These are phyloP conservation scores for Rhingia campestris DNA, from an alignment of 2,888 invertebrate genomes.

Conservation along the genomic window DNA sequence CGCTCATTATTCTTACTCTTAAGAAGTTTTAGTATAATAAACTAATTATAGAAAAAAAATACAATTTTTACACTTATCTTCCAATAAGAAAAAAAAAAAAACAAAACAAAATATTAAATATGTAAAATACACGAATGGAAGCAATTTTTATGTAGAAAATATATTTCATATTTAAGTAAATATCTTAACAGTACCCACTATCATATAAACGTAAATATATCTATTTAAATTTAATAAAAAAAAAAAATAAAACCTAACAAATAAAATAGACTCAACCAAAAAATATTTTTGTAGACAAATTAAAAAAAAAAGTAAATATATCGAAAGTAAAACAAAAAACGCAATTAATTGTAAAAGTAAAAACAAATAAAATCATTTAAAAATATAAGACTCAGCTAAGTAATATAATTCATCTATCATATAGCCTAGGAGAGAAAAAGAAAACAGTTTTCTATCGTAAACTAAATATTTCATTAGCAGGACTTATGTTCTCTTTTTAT, in stretches of 20 bases:
- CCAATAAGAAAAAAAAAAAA: conserved; percentile 42
- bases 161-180: conserved; percentile 5
- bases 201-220: conserved; percentile 10
- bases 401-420: conserved; percentile 30
- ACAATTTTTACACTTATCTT: conserved; percentile 54
- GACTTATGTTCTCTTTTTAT: conserved; percentile 5
- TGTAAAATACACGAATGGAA: not conserved
- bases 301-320: conserved; percentile 13
- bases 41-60: not conserved
- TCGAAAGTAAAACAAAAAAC: conserved; percentile 9
- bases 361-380: conserved; percentile 4
- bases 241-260: conserved; percentile 1
- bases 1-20: conserved; percentile 35
- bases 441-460: conserved; percentile 26
- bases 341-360: conserved; percentile 20
- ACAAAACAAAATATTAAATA: not conserved
- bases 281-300: conserved; percentile 71
- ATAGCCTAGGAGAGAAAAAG: conserved; percentile 18
- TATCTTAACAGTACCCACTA: conserved; percentile 13
- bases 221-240: not conserved
- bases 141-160: conserved; percentile 43
- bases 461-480: conserved; percentile 6
- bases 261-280: conserved; percentile 51
- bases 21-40: conserved; percentile 1
- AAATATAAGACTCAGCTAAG: conserved; percentile 16